Evolutionary conservation across 2,888 invertebrate genomes (phyloP).

Genomic region (Odontothrips loti): DNA sequence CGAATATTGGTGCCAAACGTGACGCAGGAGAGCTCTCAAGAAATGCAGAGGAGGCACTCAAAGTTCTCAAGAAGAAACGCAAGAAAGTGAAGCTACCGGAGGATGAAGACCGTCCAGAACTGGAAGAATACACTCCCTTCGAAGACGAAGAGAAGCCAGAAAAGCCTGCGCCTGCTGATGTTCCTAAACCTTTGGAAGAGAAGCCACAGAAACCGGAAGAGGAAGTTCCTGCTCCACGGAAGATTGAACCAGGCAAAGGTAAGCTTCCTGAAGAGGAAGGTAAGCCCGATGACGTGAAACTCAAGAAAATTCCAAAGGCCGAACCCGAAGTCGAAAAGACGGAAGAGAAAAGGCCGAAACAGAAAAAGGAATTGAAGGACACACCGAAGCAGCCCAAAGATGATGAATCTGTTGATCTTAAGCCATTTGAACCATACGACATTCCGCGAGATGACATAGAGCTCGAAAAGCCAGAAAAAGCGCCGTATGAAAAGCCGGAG

Average conservation of each 20-base stretch:
- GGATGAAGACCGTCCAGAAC: constrained; percentile 38
- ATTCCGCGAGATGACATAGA: constrained; percentile 36
- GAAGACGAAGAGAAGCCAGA: constrained; percentile 34
- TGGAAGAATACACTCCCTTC: constrained; percentile 47
- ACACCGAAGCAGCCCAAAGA: constrained; percentile 45
- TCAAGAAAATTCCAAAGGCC: not conserved
- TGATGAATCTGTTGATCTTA: constrained; percentile 42
- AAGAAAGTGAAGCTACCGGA: constrained; percentile 47
- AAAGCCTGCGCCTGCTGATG: constrained; percentile 28
- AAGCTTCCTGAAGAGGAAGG: constrained; percentile 33
- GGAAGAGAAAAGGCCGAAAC: not conserved
- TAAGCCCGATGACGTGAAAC: not conserved
- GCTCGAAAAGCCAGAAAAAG: constrained; percentile 19
- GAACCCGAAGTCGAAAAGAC: not conserved
- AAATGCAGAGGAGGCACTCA: constrained; percentile 51
- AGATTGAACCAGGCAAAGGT: constrained; percentile 36
- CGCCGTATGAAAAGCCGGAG: constrained; percentile 34
- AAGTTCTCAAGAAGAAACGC: constrained; percentile 47
- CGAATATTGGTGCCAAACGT: constrained; percentile 46
- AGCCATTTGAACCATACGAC: constrained; percentile 13
- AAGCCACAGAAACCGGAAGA: constrained; percentile 28
- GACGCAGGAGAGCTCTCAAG: constrained; percentile 51
- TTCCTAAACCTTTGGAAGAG: constrained; percentile 27
- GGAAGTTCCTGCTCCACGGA: constrained; percentile 31
- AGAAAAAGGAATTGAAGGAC: constrained; percentile 38